Base-by-base conservation (phyloP, 2,797 vertebrate species). In the Merluccius polli region DNA sequence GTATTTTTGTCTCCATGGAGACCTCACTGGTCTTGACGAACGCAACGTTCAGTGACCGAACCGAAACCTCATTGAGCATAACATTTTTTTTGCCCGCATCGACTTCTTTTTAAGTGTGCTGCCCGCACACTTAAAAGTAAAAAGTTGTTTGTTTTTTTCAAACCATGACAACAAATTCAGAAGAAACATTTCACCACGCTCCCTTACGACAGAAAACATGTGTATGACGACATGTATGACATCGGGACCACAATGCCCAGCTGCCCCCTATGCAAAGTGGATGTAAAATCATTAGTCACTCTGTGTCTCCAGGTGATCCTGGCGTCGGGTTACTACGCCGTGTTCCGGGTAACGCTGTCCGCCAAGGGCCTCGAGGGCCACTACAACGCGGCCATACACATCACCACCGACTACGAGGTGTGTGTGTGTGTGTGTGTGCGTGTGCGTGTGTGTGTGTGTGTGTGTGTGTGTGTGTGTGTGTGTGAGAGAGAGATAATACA, bases 361-460 rank as follows among this genome's bases (percentile, higher is more conserved):
- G 93, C 94, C 0, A 95, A 94, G 82, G 92, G 93, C 75, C 91
- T 95, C 59, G 94, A 96, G 91, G 95, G 95, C 30, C 85, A 91
- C 81, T 94, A 95, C 74, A 94, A 95, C 38, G 94, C 94, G 81
- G 95, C 94, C 70, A 90, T 95, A 75, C 95, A 95, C 87, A 94
- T 96, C 85, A 94, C 93, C 0, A 95, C 95, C 77, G 95, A 95
- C 88, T 95, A 95, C 79, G 94, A 95, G 94, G 95, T 15, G 29
- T 69, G 27, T 69, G 67, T 31, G 12, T 15, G 27, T 32, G 24
- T 67, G 5, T 67, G 2, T 67, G n/a, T 63, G 24, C 13, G 10
- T 31, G 24, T 52, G 48, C 12, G 13, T 65, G 63, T 65, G 7
- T 65, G 63, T 65, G 7, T 65, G 63, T 21, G 15, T 76, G 75